Conservation (phyloP, 2,888 invertebrate species). For the Trichogramma evanescens region DNA sequence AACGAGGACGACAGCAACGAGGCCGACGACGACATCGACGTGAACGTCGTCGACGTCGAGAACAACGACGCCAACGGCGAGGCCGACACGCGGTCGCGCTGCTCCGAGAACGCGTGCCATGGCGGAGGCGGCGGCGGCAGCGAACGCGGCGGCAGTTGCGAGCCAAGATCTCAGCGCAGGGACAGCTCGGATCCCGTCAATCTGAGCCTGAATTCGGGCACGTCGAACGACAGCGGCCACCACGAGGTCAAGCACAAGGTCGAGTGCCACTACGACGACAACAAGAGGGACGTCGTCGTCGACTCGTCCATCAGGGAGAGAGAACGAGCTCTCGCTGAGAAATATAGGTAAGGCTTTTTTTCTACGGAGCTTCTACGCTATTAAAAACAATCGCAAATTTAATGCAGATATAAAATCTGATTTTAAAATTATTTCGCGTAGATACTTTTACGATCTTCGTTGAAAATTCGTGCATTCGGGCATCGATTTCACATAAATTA, state of each 20-base stretch:
- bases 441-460: too few species aligned
- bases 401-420: too few species aligned
- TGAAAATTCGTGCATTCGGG: too few species aligned
- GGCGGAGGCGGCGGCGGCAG: slow-evolving; percentile 46
- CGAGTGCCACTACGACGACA: slow-evolving; percentile 14
- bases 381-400: too few species aligned
- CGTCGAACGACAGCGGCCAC: slow-evolving; percentile 40
- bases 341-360: too few species aligned
- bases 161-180: slow-evolving; percentile 56
- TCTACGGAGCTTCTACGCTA: too few species aligned
- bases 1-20: slow-evolving; percentile 47
- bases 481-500: too few species aligned
- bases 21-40: slow-evolving; percentile 41
- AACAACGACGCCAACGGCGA: slow-evolving; percentile 41
- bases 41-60: slow-evolving; percentile 48
- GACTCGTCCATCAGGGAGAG: slow-evolving; percentile 1
- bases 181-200: slow-evolving; percentile 79
- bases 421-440: too few species aligned
- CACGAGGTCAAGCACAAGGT: slow-evolving; percentile 42
- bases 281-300: slow-evolving; percentile 13
- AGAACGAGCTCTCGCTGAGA: background rate
- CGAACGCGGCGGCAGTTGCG: slow-evolving; percentile 43
- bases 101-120: slow-evolving; percentile 42
- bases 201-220: slow-evolving; percentile 52
- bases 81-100: slow-evolving; percentile 49